A percentile compares a stretch with the other conserved stretches of the same genome.
These are phyloP conservation scores for Tuberolachnus salignus DNA, from an alignment of 2,888 invertebrate genomes.

Conservation along the genomic window DNA sequence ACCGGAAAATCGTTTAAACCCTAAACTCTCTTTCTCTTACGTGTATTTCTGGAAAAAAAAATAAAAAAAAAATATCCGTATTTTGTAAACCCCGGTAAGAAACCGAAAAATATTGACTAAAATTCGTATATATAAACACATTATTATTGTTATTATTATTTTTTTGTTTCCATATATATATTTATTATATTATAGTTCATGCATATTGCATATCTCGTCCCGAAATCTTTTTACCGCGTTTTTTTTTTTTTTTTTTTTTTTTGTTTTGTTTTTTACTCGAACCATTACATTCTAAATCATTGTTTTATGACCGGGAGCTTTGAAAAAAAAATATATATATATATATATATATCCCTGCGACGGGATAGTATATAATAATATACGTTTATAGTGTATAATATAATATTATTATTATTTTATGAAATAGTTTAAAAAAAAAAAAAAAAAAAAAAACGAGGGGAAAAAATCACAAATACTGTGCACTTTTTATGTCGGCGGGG, in stretches of 20 bases:
- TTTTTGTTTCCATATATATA: conserved; percentile 29
- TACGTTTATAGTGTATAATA: conserved; percentile 5
- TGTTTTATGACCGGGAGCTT: conserved; percentile 23
- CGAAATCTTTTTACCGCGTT: conserved; percentile 7
- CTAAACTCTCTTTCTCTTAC: conserved; percentile 6
- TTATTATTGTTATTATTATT: neutral
- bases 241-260: conserved; percentile 13
- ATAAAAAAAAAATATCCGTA: conserved; percentile 32
- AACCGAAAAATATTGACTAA: conserved; percentile 39
- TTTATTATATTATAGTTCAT: conserved; percentile 56
- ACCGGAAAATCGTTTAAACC: conserved; percentile 48
- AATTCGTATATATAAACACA: conserved; percentile 52
- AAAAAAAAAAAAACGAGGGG: too few species aligned
- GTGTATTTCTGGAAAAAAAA: conserved; percentile 40
- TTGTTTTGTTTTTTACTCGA: neutral
- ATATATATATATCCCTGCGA: neutral
- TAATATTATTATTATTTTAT: conserved; percentile 7
- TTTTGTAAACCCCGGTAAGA: conserved; percentile 36
- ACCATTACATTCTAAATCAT: conserved; percentile 46
- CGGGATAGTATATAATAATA: neutral
- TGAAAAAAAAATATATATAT: too few species aligned
- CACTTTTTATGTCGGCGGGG: too few species aligned
- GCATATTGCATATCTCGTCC: conserved; percentile 55
- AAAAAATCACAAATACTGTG: too few species aligned
- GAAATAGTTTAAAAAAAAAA: neutral